Evolutionary conservation across 2,888 invertebrate species (phyloP), one percentile per base, ranked within the genome.

Genomic region (Drosophila anomelani): DNA sequence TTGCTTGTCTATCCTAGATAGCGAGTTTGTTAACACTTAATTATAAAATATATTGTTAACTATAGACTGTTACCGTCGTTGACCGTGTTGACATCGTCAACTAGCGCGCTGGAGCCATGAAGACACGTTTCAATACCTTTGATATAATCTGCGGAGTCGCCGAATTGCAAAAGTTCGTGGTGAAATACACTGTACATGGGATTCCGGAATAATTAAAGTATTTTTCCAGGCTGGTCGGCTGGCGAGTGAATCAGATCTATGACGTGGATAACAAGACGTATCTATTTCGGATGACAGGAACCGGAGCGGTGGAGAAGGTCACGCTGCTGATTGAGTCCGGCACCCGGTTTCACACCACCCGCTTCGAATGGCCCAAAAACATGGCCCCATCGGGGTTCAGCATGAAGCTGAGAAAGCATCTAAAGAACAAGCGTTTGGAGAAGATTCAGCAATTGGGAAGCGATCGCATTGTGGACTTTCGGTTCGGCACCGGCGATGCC

Each of bases 361-460:
- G 95, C 43, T 99, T 98, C 93, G 99, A 99, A 91, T 99, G 99
- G 99, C 99, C 99, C 0, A 99, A 99, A 93, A 98, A 98, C 94
- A 94, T 96, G 44, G 97, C 96, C 8, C 99, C 98, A 1, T 98
- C 98, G 0, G 98, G 98, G 1, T 99, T 99, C 91, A 97, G 98
- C 76, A 99, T 99, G 99, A 99, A 99, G 94, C 94, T 99, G 91
- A 94, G 99, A 58, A 99, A 99, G 93, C 99, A 99, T 93, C 93
- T 99, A 46, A 97, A 97, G 91, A 98, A 99, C 92, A 98, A 99
- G 91, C 95, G 99, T 5, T 93, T 99, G 3, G 99, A 99, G 93
- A 94, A 94, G 54, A 93, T 99, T 0, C 93, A 93, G 4, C 99
- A 99, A 93, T 92, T 99, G 0, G 99, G 99, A 2, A 94, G 96